These are phyloP conservation scores for Dexiosoma caninum DNA, from an alignment of 2,888 invertebrate genomes.

Conservation along the genomic window DNA sequence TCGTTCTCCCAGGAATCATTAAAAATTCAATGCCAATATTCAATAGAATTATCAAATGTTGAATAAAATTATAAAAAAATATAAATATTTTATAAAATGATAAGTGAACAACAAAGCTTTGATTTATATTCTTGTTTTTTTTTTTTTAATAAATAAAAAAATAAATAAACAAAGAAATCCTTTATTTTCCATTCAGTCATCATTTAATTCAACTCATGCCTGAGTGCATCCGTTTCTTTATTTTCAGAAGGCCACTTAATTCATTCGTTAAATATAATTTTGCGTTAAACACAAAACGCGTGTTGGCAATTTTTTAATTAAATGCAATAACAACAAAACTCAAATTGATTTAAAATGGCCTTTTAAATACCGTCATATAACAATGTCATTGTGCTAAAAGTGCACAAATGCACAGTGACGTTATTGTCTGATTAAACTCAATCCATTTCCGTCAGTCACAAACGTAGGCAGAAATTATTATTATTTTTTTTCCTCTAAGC, in stretches of 20 bases:
- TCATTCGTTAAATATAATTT: conserved; percentile 48
- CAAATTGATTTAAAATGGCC: conserved; percentile 53
- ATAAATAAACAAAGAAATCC: not conserved
- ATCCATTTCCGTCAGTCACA: conserved; percentile 28
- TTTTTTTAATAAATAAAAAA: too few species aligned
- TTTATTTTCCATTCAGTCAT: not conserved
- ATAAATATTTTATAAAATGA: not conserved
- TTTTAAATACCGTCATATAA: conserved; percentile 58
- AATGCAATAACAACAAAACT: conserved; percentile 36
- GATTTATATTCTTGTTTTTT: not conserved
- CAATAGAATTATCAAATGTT: conserved; percentile 33
- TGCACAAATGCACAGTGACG: conserved; percentile 48
- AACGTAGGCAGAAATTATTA: conserved; percentile 1
- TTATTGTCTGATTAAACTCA: conserved; percentile 57
- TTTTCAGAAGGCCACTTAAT: conserved; percentile 15
- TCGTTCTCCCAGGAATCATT: conserved; percentile 32
- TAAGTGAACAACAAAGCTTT: conserved; percentile 15
- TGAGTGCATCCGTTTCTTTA: not conserved
- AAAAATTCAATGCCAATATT: conserved; percentile 51
- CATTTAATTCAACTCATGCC: not conserved
- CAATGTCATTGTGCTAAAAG: conserved; percentile 17
- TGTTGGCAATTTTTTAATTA: conserved; percentile 51
- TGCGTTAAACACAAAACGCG: conserved; percentile 45
- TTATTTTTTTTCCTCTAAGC: not conserved
- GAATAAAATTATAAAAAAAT: conserved; percentile 22